These are phyloP conservation scores for Tokudaia tokunoshimensis DNA, from an alignment of 2,797 vertebrate species.

Conservation along the genomic window DNA sequence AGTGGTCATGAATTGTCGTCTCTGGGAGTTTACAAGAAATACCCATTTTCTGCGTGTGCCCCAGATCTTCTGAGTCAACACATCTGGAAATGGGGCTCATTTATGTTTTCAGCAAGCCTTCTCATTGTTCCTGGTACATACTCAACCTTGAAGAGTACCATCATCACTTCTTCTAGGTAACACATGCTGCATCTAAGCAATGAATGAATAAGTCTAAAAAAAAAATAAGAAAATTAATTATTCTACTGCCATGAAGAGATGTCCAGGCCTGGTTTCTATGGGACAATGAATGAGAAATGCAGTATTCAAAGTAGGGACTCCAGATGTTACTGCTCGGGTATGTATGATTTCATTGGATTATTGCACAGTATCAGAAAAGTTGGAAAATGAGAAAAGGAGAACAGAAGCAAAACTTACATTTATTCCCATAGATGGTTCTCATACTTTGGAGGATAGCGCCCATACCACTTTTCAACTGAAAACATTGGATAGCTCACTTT, in stretches of 20 bases:
- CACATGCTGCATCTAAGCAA: not conserved
- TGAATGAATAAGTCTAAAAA: not conserved
- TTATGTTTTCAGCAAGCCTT: not conserved
- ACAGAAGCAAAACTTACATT: not conserved
- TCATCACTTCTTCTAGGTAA: not conserved
- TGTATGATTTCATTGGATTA: not conserved
- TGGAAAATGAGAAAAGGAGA: conserved; percentile 13
- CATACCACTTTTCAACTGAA: not conserved
- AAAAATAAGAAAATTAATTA: not conserved
- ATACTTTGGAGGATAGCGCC: not conserved
- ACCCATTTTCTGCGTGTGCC: not conserved
- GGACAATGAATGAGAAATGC: not conserved
- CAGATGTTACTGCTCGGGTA: not conserved
- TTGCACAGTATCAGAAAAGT: not conserved
- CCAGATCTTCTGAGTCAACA: not conserved
- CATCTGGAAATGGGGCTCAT: not conserved
- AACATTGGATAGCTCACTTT: conserved; percentile 8
- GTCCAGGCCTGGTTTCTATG: not conserved
- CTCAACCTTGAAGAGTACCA: not conserved
- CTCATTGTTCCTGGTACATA: not conserved
- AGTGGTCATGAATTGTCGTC: not conserved
- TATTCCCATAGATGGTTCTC: not conserved
- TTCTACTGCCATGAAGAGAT: not conserved
- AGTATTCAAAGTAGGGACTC: not conserved
- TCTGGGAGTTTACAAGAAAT: not conserved